Conservation (phyloP, 2,888 invertebrate species). For the Drosophila ezoana region DNA sequence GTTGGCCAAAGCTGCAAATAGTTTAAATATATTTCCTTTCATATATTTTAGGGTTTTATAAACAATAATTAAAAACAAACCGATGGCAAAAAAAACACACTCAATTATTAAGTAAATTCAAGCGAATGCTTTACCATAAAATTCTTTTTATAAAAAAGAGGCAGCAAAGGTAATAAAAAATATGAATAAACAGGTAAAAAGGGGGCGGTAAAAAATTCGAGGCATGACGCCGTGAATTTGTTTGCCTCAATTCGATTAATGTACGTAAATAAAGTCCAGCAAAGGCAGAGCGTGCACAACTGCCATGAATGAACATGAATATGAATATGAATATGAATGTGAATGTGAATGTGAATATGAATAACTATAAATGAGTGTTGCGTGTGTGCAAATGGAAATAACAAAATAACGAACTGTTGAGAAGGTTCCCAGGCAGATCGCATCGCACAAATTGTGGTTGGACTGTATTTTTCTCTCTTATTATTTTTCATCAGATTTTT, state of each 20-base stretch:
- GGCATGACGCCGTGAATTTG: slow-evolving; percentile 35
- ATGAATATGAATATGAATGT: slow-evolving; percentile 35
- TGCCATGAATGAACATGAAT: slow-evolving; percentile 41
- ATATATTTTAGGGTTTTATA: slow-evolving; percentile 36
- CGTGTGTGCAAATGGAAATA: slow-evolving; percentile 25
- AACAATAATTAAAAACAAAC: slow-evolving; percentile 58
- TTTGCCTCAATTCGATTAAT: slow-evolving; percentile 36
- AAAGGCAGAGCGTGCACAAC: slow-evolving; percentile 13
- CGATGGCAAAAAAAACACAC: slow-evolving; percentile 6
- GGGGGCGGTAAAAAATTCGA: slow-evolving; percentile 1
- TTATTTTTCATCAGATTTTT: slow-evolving; percentile 16
- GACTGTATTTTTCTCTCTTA: slow-evolving; percentile 17
- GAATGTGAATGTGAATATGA: slow-evolving; percentile 37
- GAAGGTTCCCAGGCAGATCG: slow-evolving; percentile 50
- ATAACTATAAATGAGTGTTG: slow-evolving; percentile 45
- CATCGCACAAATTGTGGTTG: slow-evolving; percentile 28
- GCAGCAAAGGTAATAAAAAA: slow-evolving; percentile 4
- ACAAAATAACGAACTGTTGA: slow-evolving; percentile 14
- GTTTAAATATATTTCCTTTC: slow-evolving; percentile 15
- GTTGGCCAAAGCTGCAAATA: slow-evolving; percentile 49
- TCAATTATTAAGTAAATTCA: slow-evolving; percentile 38
- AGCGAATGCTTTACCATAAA: slow-evolving; percentile 16
- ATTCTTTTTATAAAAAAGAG: slow-evolving; percentile 9
- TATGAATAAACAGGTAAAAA: background rate
- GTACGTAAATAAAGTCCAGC: slow-evolving; percentile 5